A percentile compares a stretch with the other conserved stretches of the same genome.
Conservation (phyloP, 2,888 invertebrate genomes). For the Cheilosia grossa region DNA sequence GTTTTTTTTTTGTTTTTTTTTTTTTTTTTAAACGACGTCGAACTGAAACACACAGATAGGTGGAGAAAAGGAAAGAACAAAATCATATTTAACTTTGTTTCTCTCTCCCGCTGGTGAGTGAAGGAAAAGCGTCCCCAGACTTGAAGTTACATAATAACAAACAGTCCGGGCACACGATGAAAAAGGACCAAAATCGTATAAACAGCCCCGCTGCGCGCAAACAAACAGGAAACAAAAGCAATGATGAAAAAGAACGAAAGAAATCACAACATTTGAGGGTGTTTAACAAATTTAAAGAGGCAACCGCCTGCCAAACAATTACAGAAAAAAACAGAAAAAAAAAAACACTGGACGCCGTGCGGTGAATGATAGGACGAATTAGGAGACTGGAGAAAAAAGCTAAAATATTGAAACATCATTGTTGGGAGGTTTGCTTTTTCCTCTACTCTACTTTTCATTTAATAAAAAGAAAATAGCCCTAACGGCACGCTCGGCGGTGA, state of each 20-base stretch:
- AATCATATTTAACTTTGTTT: conserved; percentile 57
- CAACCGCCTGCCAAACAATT: conserved; percentile 70
- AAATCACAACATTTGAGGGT: conserved; percentile 72
- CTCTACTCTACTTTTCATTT: conserved; percentile 60
- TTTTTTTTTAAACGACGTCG: not conserved
- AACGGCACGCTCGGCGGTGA: conserved; percentile 56
- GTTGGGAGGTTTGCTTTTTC: conserved; percentile 47
- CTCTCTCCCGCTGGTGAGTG: conserved; percentile 18
- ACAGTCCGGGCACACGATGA: conserved; percentile 25
- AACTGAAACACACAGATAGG: no score
- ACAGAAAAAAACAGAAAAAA: conserved; percentile 56
- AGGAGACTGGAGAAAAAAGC: conserved; percentile 21
- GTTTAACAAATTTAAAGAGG: conserved; percentile 54
- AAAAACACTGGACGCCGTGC: conserved; percentile 20
- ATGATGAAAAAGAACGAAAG: conserved; percentile 42
- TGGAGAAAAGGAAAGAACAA: conserved; percentile 5
- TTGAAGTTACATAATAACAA: conserved; percentile 71
- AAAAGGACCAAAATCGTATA: conserved; percentile 60
- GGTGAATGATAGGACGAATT: conserved; percentile 25
- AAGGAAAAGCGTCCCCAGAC: conserved; percentile 51
- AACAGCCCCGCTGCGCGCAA: conserved; percentile 56
- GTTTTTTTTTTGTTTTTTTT: not conserved
- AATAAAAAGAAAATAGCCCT: conserved; percentile 71
- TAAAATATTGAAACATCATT: conserved; percentile 65
- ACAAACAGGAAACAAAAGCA: conserved; percentile 10